These are phyloP conservation scores for Goniozus legneri DNA, from an alignment of 1,140 invertebrate genomes.

Conservation along the genomic window DNA sequence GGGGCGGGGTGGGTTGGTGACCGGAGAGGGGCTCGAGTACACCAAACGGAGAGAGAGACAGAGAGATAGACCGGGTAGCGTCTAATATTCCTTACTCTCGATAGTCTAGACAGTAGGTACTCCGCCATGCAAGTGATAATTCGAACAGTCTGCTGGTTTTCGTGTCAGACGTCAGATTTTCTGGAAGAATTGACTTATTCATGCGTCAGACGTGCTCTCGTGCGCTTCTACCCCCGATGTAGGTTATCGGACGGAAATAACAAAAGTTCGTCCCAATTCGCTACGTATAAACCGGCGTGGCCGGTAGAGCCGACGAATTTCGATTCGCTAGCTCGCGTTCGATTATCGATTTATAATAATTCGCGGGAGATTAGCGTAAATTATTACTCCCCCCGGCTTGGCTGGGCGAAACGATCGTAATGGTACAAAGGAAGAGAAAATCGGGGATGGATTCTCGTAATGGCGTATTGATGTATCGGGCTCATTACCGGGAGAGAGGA, in stretches of 20 bases:
- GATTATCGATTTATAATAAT: too few relatives aligned
- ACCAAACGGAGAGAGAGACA: neutral
- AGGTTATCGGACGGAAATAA: conserved; percentile 49
- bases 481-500: too few relatives aligned
- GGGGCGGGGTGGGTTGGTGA: neutral
- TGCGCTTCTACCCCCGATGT: conserved; percentile 42
- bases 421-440: too few relatives aligned
- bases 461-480: too few relatives aligned
- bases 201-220: conserved; percentile 45
- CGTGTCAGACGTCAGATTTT: conserved; percentile 50
- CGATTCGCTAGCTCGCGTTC: too few relatives aligned
- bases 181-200: conserved; percentile 48
- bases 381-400: too few relatives aligned
- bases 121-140: conserved; percentile 49
- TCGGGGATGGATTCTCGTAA: too few relatives aligned
- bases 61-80: conserved; percentile 1
- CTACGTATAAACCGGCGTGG: too few relatives aligned
- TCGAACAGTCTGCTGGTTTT: conserved; percentile 47
- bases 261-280: conserved; percentile 46
- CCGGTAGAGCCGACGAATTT: too few relatives aligned
- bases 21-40: neutral
- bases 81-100: conserved; percentile 16
- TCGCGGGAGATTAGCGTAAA: too few relatives aligned
- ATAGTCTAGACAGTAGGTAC: conserved; percentile 38
- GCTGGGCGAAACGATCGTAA: too few relatives aligned